Evolutionary conservation across 2,113 vertebrate genomes (phyloP).

Genomic region (Melanerpes formicivorus): DNA sequence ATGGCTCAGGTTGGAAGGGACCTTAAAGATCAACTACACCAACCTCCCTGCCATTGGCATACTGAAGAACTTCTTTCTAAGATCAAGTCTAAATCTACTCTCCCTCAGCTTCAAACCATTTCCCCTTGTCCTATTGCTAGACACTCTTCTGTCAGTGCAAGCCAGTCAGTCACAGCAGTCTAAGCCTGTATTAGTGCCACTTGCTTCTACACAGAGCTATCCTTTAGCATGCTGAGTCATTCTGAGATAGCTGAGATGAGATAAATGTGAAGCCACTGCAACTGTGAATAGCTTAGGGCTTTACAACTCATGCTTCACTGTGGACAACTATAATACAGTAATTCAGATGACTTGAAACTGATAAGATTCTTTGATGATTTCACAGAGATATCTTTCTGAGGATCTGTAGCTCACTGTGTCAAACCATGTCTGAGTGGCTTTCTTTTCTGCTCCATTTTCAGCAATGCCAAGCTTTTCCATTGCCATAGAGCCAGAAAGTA

Average conservation of each 20-base stretch:
- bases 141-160: not conserved
- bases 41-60: too few species aligned
- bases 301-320: not conserved
- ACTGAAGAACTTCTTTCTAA: too few species aligned
- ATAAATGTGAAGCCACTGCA: not conserved
- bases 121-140: too few species aligned
- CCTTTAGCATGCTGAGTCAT: not conserved
- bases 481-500: slow-evolving; percentile 75
- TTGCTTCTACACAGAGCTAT: not conserved
- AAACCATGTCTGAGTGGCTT: not conserved
- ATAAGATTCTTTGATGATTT: not conserved
- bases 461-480: slow-evolving; percentile 81
- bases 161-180: accelerated
- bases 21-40: too few species aligned
- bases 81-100: too few species aligned
- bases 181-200: not conserved
- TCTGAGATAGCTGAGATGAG: not conserved
- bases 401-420: not conserved
- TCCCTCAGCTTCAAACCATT: too few species aligned
- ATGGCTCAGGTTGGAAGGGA: too few species aligned
- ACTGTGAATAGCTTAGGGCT: not conserved
- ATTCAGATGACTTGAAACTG: not conserved
- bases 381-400: not conserved
- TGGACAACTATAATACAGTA: not conserved
- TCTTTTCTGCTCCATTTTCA: slow-evolving; percentile 60